A percentile compares a stretch with the other conserved stretches of the same genome.
Evolutionary conservation across 2,888 invertebrate species (phyloP).

Genomic region (Cryptocheilus praepositus): DNA sequence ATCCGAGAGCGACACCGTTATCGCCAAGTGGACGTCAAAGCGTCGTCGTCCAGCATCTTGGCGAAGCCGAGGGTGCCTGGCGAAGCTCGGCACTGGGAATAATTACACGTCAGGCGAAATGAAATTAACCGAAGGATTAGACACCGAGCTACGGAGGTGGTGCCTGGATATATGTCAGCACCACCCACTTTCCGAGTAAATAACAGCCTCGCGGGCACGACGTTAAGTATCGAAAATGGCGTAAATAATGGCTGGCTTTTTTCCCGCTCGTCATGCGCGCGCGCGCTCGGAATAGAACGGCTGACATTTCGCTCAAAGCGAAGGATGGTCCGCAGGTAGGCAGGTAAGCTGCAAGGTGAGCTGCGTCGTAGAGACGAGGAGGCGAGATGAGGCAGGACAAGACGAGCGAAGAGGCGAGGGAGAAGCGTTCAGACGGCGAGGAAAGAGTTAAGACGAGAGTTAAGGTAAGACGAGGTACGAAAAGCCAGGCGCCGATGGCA

Average conservation of each 20-base stretch:
- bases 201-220: slow-evolving; percentile 25
- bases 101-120: slow-evolving; percentile 41
- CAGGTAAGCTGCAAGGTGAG: no score
- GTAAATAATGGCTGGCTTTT: slow-evolving; percentile 46
- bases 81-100: slow-evolving; percentile 27
- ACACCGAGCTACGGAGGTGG: slow-evolving; percentile 13
- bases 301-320: slow-evolving; percentile 40
- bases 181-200: slow-evolving; percentile 40
- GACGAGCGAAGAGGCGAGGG: neutral
- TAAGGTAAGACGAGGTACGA: slow-evolving; percentile 17
- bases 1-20: slow-evolving; percentile 5
- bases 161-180: slow-evolving; percentile 38
- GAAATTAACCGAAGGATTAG: slow-evolving; percentile 29
- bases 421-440: slow-evolving; percentile 5
- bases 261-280: slow-evolving; percentile 38
- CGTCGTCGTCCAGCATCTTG: slow-evolving; percentile 21
- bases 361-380: neutral
- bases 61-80: slow-evolving; percentile 13
- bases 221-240: slow-evolving; percentile 41
- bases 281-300: slow-evolving; percentile 18
- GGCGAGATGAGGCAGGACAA: neutral
- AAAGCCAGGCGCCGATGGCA: slow-evolving; percentile 37
- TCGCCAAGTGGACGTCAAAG: slow-evolving; percentile 3
- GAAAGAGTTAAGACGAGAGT: slow-evolving; percentile 8
- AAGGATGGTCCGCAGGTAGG: slow-evolving; percentile 16